Percentiles rank a stretch among this genome's conserved stretches.
These are phyloP conservation scores for Rhagium mordax DNA, from an alignment of 2,888 invertebrate species.

Conservation along the genomic window DNA sequence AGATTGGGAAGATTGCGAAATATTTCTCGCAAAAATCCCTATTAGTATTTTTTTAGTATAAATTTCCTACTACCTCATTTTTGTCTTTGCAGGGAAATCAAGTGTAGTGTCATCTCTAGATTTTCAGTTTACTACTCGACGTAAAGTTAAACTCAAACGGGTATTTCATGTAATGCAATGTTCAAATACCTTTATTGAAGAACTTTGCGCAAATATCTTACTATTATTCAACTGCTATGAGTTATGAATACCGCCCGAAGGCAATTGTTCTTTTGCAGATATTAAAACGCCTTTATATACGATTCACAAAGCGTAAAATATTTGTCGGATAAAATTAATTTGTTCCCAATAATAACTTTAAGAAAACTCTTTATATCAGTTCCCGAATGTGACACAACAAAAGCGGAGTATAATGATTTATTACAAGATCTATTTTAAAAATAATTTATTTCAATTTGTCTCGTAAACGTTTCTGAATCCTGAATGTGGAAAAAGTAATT, in stretches of 20 bases:
- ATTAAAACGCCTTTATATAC: not conserved
- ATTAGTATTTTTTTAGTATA: too few species aligned
- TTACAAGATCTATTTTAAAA: conserved; percentile 49
- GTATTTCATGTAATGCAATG: too few species aligned
- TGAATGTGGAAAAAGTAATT: conserved; percentile 56
- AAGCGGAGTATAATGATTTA: conserved; percentile 51
- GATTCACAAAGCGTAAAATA: not conserved
- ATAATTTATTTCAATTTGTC: conserved; percentile 57
- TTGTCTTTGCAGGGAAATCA: too few species aligned
- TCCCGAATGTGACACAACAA: conserved; percentile 45
- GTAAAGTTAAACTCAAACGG: too few species aligned
- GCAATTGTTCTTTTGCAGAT: not conserved
- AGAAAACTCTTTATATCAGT: conserved; percentile 26
- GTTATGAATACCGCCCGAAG: not conserved
- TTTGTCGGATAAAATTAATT: conserved; percentile 21
- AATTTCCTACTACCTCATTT: too few species aligned
- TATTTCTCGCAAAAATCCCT: too few species aligned
- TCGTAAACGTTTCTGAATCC: conserved; percentile 45
- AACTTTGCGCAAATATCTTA: not conserved
- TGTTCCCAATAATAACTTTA: conserved; percentile 20
- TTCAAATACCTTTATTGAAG: too few species aligned
- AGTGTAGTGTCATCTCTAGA: too few species aligned
- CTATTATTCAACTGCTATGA: not conserved
- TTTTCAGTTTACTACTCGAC: too few species aligned
- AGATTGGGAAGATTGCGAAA: too few species aligned